phyloP scores from a whole-genome alignment of 2,888 invertebrate genomes.

The Xestia ashworthii region DNA sequence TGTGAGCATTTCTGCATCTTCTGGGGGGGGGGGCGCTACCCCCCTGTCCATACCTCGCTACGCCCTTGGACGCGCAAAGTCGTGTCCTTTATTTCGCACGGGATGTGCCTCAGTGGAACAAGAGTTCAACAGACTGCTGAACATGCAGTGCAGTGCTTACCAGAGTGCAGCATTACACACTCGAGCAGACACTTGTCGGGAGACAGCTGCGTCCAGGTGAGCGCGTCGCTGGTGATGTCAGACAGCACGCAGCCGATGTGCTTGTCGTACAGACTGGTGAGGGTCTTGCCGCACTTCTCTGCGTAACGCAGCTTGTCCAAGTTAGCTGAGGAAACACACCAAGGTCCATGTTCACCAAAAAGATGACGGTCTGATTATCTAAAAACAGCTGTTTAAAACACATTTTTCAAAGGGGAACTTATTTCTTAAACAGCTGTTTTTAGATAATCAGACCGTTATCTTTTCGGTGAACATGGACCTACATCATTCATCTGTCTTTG shows the following conservation, averaged over 20 bases:
- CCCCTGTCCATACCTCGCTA: too few species aligned
- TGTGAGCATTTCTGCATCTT: too few species aligned
- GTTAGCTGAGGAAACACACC: constrained; percentile 74
- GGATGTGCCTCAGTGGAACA: not conserved
- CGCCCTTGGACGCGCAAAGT: not conserved
- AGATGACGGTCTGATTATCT: too few species aligned
- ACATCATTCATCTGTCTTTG: not conserved
- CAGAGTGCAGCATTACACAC: constrained; percentile 89
- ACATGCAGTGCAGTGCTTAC: constrained; percentile 67
- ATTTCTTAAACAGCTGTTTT: too few species aligned
- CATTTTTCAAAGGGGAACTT: too few species aligned
- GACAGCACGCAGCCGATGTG: constrained; percentile 88
- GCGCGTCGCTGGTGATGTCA: constrained; percentile 89
- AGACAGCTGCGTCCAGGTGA: constrained; percentile 92
- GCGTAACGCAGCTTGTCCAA: constrained; percentile 86
- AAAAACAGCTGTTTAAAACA: too few species aligned
- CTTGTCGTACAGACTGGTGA: constrained; percentile 87
- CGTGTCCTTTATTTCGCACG: not conserved
- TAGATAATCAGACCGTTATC: too few species aligned
- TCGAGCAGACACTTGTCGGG: constrained; percentile 93
- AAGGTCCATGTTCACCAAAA: too few species aligned
- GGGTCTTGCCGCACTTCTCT: constrained; percentile 81
- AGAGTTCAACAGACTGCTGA: not conserved
- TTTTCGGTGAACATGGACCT: too few species aligned
- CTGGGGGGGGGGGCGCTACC: too few species aligned